Conservation (phyloP, 2,888 invertebrate species). For the Fragum whitleyi region DNA sequence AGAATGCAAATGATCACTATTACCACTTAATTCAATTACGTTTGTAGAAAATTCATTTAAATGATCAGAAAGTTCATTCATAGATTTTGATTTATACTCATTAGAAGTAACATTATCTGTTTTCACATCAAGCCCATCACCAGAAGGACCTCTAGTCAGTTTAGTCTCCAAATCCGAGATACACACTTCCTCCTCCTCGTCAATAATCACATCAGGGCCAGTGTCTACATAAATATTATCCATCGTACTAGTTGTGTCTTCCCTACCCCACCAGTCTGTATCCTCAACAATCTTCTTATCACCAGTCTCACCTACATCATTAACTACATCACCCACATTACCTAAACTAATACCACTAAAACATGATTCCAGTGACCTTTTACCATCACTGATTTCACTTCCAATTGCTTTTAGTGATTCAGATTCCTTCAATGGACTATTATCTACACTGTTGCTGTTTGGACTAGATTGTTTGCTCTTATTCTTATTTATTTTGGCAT, state of each 20-base stretch:
- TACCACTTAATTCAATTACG: no score
- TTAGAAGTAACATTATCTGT: neutral
- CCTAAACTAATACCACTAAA: neutral
- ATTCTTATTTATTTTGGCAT: slow-evolving; percentile 10
- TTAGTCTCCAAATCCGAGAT: neutral
- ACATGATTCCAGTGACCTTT: neutral
- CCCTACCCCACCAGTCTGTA: slow-evolving; percentile 53
- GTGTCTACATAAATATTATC: slow-evolving; percentile 40
- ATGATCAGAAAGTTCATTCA: neutral
- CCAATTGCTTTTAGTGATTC: neutral
- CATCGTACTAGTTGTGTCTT: neutral
- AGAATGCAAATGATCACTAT: no score
- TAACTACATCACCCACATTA: neutral
- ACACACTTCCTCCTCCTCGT: slow-evolving; percentile 33
- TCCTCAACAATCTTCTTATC: slow-evolving; percentile 4
- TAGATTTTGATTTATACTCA: neutral
- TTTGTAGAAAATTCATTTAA: no score
- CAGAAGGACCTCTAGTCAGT: neutral
- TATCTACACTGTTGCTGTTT: neutral
- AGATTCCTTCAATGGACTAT: neutral
- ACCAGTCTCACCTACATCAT: neutral
- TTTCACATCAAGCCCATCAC: neutral
- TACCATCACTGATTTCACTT: neutral
- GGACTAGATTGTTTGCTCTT: slow-evolving; percentile 33
- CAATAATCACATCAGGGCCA: slow-evolving; percentile 60